Conservation (phyloP, 2,113 vertebrate genomes). For the Ramphastos sulfuratus region DNA sequence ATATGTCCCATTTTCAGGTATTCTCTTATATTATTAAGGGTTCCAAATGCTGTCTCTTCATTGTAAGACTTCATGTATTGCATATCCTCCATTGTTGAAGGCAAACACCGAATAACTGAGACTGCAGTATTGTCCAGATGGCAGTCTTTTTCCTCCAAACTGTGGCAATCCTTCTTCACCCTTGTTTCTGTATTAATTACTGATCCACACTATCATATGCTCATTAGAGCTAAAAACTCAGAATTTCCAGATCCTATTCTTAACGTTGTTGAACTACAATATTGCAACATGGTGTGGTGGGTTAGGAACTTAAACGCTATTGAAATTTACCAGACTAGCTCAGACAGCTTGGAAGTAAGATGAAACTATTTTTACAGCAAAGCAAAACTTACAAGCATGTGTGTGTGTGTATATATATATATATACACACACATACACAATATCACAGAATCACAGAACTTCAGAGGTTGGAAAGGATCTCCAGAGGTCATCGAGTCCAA, state of each 20-base stretch:
- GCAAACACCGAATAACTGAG: slow-evolving; percentile 1
- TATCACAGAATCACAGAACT: too few relatives aligned
- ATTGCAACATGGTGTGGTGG: not conserved
- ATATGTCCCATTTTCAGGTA: not conserved
- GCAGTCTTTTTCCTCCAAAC: slow-evolving; percentile 11
- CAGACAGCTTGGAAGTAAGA: too few relatives aligned
- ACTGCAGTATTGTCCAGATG: slow-evolving; percentile 16
- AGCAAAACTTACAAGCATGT: too few relatives aligned
- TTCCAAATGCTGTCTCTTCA: not conserved
- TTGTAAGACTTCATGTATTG: not conserved
- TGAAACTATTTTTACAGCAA: too few relatives aligned
- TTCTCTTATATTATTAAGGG: not conserved
- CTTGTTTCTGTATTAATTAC: slow-evolving; percentile 32
- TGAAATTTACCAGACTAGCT: too few relatives aligned
- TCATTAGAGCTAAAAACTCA: not conserved
- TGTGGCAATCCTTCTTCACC: slow-evolving; percentile 4
- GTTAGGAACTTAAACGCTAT: too few relatives aligned
- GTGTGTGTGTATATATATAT: too few relatives aligned
- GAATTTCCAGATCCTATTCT: not conserved
- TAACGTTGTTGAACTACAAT: not conserved
- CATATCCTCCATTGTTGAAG: not conserved
- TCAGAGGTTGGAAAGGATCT: too few relatives aligned
- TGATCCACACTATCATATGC: not conserved
- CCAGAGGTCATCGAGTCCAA: too few relatives aligned
- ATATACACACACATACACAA: too few relatives aligned